Percentiles rank a stretch among this genome's conserved stretches.
These are phyloP conservation scores for Branchinecta lindahli DNA, from an alignment of 1,140 invertebrate genomes.

Conservation along the genomic window DNA sequence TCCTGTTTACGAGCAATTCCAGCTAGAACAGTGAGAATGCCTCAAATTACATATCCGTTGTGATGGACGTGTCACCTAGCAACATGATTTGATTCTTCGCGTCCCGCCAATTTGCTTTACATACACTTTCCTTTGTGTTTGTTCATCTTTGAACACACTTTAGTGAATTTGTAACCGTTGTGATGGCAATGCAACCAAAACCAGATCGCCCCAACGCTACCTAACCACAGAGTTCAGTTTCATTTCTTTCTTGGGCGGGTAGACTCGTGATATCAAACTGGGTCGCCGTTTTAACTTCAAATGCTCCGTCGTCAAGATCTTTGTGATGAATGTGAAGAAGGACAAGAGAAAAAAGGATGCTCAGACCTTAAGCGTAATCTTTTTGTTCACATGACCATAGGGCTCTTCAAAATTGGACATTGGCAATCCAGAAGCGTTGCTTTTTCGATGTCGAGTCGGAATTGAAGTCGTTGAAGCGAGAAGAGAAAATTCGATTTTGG, in stretches of 20 bases:
- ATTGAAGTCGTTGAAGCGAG: too few relatives aligned
- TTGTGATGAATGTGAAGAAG: slow-evolving; percentile 9
- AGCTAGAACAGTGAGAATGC: too few relatives aligned
- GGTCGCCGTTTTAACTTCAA: not conserved
- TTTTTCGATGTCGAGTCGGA: too few relatives aligned
- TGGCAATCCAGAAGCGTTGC: too few relatives aligned
- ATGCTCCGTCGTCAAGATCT: not conserved
- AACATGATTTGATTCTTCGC: not conserved
- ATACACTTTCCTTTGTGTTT: not conserved
- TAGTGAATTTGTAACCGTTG: not conserved
- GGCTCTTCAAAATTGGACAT: too few relatives aligned
- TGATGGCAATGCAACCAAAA: not conserved
- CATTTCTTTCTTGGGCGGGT: not conserved
- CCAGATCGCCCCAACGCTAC: too few relatives aligned
- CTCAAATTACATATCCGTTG: too few relatives aligned
- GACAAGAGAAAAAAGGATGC: not conserved
- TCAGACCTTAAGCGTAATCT: not conserved
- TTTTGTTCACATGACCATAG: not conserved
- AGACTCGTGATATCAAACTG: not conserved
- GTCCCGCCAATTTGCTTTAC: not conserved
- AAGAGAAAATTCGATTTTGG: too few relatives aligned
- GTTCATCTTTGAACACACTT: slow-evolving; percentile 5
- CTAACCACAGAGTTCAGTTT: not conserved
- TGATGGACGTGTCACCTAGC: not conserved
- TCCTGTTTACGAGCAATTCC: too few relatives aligned